Conservation (phyloP, 2,888 invertebrate species). For the Diloba caeruleocephala region DNA sequence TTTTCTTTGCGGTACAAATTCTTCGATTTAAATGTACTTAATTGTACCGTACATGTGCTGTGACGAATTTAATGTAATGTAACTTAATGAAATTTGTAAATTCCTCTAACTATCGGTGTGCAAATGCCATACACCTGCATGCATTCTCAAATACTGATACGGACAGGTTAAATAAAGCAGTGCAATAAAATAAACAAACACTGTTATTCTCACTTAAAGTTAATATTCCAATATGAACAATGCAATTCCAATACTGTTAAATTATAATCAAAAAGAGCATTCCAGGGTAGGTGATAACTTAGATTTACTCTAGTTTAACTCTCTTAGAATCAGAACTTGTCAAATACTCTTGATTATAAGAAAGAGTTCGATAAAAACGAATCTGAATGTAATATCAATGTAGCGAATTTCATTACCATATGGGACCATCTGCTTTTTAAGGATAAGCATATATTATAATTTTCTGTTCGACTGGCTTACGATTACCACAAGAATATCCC, state of each 20-base stretch:
- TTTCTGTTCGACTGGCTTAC: constrained; percentile 45
- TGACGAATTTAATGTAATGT: constrained; percentile 20
- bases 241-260: constrained; percentile 12
- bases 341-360: no score
- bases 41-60: no score
- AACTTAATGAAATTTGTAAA: constrained; percentile 20
- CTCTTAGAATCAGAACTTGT: no score
- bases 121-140: constrained; percentile 53
- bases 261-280: constrained; percentile 1
- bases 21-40: no score
- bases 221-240: constrained; percentile 18
- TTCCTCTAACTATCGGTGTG: constrained; percentile 34
- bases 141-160: constrained; percentile 38
- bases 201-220: constrained; percentile 23
- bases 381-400: no score
- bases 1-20: no score
- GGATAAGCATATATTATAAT: constrained; percentile 38
- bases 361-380: no score
- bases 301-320: no score
- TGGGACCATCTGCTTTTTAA: constrained; percentile 8
- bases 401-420: constrained; percentile 1
- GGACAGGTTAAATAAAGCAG: constrained; percentile 20
- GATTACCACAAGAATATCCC: constrained; percentile 63
- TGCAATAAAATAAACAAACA: constrained; percentile 36
- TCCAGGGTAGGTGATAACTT: not conserved